Evolutionary conservation across 2,888 invertebrate species (phyloP), one percentile per base, ranked within the genome.

Genomic region (Orthonevra nobilis): DNA sequence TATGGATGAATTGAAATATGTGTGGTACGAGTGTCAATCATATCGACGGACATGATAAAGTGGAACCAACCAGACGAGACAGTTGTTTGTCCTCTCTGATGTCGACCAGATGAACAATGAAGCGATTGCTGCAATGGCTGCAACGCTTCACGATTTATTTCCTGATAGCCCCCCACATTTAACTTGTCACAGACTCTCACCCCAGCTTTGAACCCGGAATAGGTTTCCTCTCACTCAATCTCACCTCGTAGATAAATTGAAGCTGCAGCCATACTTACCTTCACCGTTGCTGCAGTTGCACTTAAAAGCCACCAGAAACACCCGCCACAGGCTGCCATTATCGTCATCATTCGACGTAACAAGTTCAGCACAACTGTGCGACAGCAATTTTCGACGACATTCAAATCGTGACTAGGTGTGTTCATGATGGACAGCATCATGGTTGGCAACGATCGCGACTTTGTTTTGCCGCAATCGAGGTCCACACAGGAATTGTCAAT

Each of bases 371-470:
- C 28, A 46, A 38, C 38, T 28, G 3, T 52, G 52, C 17, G 34
- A n/a, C 52, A 54, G 42, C 36, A 23, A 3, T 23, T 23, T 28
- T 20, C 70, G 54, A 72, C 72, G 72, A 77, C 73, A 73, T 79
- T 68, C 73, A 68, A 63, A 56, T 79, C 79, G 79, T 79, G 79
- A 79, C 79, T 73, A 79, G 79, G 79, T 79, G 79, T 79, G 73
- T 79, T 79, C 79, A 73, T 79, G 79, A 79, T 73, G 73, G 79
- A 73, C 79, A 73, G 73, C 79, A 36, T 73, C 66, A 68, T 66
- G 66, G 46, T 46, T 40, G 46, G 63, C 54, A 56, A 32, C 46
- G 58, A 72, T 72, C 61, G 70, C 64, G 46, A 54, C 23, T 73
- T 42, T 34, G 79, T 60, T 28, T 32, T 7, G n/a, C 14, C 20